Percentiles rank a stretch among this genome's conserved stretches.
These are phyloP conservation scores for Epinotia ramella DNA, from an alignment of 2,888 invertebrate species.

Conservation along the genomic window DNA sequence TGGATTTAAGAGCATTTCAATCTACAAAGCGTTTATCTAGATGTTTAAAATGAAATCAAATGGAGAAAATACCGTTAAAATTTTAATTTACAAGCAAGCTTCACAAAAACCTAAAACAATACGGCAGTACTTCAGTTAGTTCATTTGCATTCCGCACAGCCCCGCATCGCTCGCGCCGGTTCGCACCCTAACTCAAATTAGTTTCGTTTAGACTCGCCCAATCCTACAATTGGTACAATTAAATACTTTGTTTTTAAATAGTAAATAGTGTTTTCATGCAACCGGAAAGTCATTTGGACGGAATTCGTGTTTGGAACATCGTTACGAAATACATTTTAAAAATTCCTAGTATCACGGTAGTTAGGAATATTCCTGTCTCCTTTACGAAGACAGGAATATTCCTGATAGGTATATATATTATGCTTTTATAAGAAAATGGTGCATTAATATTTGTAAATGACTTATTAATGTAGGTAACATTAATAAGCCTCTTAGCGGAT, in stretches of 20 bases:
- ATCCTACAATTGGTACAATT: conserved; percentile 39
- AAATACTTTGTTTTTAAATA: conserved; percentile 34
- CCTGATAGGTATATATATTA: too few species aligned
- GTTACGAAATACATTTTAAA: not conserved
- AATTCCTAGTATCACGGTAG: not conserved
- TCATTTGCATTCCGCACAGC: conserved; percentile 42
- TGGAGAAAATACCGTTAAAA: conserved; percentile 16
- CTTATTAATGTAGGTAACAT: too few species aligned
- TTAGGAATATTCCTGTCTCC: too few species aligned
- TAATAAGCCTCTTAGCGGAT: too few species aligned
- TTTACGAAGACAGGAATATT: too few species aligned
- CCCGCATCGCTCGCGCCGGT: conserved; percentile 29
- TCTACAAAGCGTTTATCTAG: not conserved
- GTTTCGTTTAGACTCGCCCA: conserved; percentile 38
- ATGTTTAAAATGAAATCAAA: conserved; percentile 9
- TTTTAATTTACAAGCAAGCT: conserved; percentile 30
- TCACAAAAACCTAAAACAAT: conserved; percentile 41
- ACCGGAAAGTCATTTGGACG: conserved; percentile 25
- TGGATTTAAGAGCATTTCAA: not conserved
- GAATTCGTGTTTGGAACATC: not conserved
- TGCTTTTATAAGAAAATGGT: too few species aligned
- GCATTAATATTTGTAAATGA: too few species aligned
- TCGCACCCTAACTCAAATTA: conserved; percentile 42
- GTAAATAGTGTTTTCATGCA: conserved; percentile 31
- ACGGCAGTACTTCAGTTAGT: conserved; percentile 41